Evolutionary conservation across 2,113 vertebrate species (phyloP), one percentile per base, ranked within the genome.

Genomic region (Verasper variegatus): DNA sequence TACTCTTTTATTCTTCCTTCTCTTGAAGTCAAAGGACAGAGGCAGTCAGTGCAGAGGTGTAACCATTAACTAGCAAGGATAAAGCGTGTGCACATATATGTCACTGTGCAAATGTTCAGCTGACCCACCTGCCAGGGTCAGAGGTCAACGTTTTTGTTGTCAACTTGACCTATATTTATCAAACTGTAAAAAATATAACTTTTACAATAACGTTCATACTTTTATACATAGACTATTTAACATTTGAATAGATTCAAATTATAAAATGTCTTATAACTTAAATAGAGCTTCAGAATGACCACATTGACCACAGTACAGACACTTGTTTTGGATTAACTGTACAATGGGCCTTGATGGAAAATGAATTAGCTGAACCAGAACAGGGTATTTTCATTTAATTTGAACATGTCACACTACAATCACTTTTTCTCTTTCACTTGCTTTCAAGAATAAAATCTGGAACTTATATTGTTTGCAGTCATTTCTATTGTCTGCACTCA

Each of bases 11-110:
- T 17, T 23, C 67, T 27, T 49, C 7, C 45, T 21, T 55, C 23
- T 61, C 26, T 15, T 20, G 4, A 49, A 54, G 81, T 64, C 4
- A 23, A 52, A 21, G 35, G 56, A 65, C 54, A 12, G 55, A 51
- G 23, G 14, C 59, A 47, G 35, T 77, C 64, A 23, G 68, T 20
- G 17, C 61, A 23, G 60, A 62, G 60, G 61, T 80, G 21, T 63
- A 84, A 81, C 71, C 57, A 76, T 85, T 68, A 71, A 73, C 58
- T 21, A 47, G 35, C 12, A 24, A 2, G 23, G 24, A 63, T 4
- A n/a, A 56, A 40, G 52, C 40, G 35, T 49, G 51, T 12, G n/a
- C 24, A 85, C 40, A 49, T 42, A 42, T 37, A n/a, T 45, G 23
- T 21, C 55, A 13, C 26, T 35, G 51, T 59, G 21, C 21, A 61